Percentiles rank a stretch among this genome's conserved stretches.
Evolutionary conservation across 2,888 invertebrate species (phyloP).

Genomic region (Gonocerus acuteangulatus): DNA sequence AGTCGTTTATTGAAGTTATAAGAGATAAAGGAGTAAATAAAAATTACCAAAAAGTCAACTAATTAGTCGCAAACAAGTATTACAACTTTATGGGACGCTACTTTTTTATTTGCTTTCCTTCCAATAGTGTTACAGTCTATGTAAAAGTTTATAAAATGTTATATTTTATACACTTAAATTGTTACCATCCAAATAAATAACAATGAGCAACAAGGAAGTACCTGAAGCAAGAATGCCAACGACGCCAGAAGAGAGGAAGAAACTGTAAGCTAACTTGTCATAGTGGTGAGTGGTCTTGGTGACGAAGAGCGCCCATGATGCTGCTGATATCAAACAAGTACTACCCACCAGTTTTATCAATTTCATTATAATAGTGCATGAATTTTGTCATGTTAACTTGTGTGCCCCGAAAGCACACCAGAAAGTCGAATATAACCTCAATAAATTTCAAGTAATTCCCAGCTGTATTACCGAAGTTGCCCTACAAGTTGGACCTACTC

Average conservation of each 20-base stretch:
- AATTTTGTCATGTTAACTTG: background rate
- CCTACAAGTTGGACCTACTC: too few relatives aligned
- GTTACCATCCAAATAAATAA: too few relatives aligned
- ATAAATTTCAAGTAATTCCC: background rate
- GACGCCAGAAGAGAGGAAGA: constrained; percentile 8
- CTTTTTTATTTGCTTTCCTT: too few relatives aligned
- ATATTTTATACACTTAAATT: too few relatives aligned
- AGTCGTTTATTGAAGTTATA: background rate
- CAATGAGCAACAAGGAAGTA: too few relatives aligned
- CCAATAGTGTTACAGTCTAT: too few relatives aligned
- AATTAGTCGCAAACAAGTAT: background rate
- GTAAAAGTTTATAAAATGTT: too few relatives aligned
- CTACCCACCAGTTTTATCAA: background rate
- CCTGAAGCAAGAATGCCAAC: background rate
- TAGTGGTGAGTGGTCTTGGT: background rate
- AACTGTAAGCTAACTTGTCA: constrained; percentile 7
- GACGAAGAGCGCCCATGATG: constrained; percentile 1
- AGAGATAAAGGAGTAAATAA: background rate
- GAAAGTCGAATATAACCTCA: too few relatives aligned
- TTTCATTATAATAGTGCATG: background rate
- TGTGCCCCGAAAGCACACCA: too few relatives aligned
- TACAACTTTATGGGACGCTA: too few relatives aligned
- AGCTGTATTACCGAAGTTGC: background rate
- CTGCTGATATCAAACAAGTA: background rate
- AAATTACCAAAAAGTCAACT: background rate